Evolutionary conservation across 2,888 invertebrate genomes (phyloP).

Genomic region (Molorchus minor): DNA sequence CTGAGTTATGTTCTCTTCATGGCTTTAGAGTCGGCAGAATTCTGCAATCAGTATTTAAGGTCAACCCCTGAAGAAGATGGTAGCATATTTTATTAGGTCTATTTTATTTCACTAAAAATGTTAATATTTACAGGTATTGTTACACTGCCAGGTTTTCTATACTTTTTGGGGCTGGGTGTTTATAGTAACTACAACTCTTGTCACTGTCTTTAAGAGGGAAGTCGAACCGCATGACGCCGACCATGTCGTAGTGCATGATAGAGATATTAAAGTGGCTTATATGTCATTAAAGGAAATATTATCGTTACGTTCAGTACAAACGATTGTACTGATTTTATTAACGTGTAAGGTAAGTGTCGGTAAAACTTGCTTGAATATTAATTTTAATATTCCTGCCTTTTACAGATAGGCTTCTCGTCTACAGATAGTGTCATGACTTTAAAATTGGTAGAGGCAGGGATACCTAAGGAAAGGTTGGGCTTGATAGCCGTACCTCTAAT

Average conservation of each 20-base stretch:
- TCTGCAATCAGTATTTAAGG: conserved; percentile 93
- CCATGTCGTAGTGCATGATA: conserved; percentile 59
- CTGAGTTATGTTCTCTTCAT: conserved; percentile 96
- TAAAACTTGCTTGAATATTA: conserved; percentile 2
- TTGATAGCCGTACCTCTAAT: conserved; percentile 92
- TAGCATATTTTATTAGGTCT: conserved; percentile 56
- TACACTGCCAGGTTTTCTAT: conserved; percentile 78
- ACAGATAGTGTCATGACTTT: conserved; percentile 94
- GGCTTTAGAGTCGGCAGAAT: conserved; percentile 93
- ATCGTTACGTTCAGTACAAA: conserved; percentile 81
- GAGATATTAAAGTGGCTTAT: conserved; percentile 78
- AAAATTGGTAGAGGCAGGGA: conserved; percentile 95
- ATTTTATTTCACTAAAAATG: too few relatives aligned
- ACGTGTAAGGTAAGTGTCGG: conserved; percentile 81
- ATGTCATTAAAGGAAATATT: conserved; percentile 83
- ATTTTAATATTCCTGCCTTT: conserved; percentile 36
- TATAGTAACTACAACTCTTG: conserved; percentile 86
- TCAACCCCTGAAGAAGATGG: conserved; percentile 73
- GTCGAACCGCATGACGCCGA: conserved; percentile 63
- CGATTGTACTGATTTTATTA: conserved; percentile 80
- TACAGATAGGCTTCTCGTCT: conserved; percentile 92
- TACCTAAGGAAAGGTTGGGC: conserved; percentile 94
- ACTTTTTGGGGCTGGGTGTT: conserved; percentile 96
- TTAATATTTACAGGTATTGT: conserved; percentile 54
- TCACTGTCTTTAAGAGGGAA: conserved; percentile 90